Evolutionary conservation across 2,113 vertebrate genomes (phyloP), one percentile per base, ranked within the genome.

Genomic region (Marmota flaviventris): DNA sequence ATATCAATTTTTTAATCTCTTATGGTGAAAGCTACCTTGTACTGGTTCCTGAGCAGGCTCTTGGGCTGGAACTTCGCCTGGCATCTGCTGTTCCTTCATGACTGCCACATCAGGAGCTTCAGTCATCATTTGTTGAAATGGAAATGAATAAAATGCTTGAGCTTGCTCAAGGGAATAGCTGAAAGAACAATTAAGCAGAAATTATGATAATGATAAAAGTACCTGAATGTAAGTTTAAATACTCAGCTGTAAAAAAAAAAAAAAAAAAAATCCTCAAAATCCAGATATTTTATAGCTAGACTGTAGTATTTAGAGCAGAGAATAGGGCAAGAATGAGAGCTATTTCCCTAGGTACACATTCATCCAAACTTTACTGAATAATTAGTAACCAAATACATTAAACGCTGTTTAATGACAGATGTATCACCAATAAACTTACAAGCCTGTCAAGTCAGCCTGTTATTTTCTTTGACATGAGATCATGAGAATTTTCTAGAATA

Each of bases 141-240:
- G 98, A 85, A 98, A 98, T 0, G 98, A 39, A 92, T 98, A 98
- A 94, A 99, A 98, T 2, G 98, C 97, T 93, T 98, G 98, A 88
- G 97, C 96, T 92, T 98, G 99, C 95, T 98, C 98, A 94, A 99
- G 97, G 17, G 98, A 98, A n/a, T 96, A 98, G 61, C 99, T 99
- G 97, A 75, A 98, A 98, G 76, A 83, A 56, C 24, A 92, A 92
- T 42, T 1, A 48, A 37, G 20, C 39, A 63, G 32, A 72, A 48
- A 42, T 14, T 0, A 56, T 0, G 4, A 34, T 1, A 16, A 70
- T 12, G 84, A 45, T 10, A 78, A 39, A 85, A 61, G 37, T 17
- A 63, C 51, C 17, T 56, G 53, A 32, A 29, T 13, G 17, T 24
- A 48, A 89, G 45, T 51, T 82, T 63, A 78, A 77, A 78, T 0